Conservation (phyloP, 2,113 vertebrate species). For the Cryptomyrus ogoouensis region DNA sequence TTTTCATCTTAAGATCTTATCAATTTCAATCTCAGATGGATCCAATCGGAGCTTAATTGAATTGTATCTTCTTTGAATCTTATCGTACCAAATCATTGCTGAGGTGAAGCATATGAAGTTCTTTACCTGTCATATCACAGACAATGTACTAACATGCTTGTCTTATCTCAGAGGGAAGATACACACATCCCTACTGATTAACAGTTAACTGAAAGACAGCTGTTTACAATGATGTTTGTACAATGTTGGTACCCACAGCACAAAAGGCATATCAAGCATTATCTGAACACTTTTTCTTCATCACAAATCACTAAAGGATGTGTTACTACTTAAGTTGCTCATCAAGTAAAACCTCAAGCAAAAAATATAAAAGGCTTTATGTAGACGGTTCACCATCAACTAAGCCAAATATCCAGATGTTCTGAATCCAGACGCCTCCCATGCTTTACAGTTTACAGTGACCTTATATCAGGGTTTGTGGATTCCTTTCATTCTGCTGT, state of each 20-base stretch:
- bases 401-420: background rate
- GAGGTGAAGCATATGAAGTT: background rate
- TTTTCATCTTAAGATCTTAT: background rate
- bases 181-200: background rate
- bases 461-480: background rate
- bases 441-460: background rate
- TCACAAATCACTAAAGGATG: background rate
- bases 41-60: background rate
- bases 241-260: background rate
- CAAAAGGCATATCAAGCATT: background rate
- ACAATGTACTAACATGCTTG: background rate
- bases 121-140: background rate
- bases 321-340: background rate
- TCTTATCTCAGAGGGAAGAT: background rate
- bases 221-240: background rate
- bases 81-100: background rate
- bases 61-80: background rate
- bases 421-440: background rate
- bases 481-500: background rate
- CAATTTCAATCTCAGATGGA: background rate
- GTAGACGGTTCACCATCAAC: background rate
- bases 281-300: background rate
- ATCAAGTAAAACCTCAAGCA: background rate
- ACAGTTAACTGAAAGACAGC: background rate
- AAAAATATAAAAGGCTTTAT: background rate